Evolutionary conservation across 1,140 invertebrate species (phyloP).

Genomic region (Hypothenemus hampei): DNA sequence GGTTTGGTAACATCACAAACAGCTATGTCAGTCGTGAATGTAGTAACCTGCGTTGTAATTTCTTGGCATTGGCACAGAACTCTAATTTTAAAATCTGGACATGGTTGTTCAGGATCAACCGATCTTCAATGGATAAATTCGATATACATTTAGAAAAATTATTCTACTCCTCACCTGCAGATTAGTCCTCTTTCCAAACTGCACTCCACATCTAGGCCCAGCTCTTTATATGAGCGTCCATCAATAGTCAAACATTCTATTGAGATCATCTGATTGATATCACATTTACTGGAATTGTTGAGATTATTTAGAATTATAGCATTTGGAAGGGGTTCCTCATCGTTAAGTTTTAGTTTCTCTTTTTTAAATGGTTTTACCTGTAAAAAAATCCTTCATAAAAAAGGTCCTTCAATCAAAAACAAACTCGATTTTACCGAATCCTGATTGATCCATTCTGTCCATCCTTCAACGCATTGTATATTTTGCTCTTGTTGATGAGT

Average conservation of each 20-base stretch:
- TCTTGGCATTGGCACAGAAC: conserved; percentile 62
- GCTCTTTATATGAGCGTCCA: conserved; percentile 58
- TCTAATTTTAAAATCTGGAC: conserved; percentile 68
- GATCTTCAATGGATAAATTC: conserved; percentile 4
- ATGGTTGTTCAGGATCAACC: conserved; percentile 45
- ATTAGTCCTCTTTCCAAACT: conserved; percentile 64
- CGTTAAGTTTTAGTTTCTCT: conserved; percentile 41
- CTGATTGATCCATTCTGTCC: conserved; percentile 71
- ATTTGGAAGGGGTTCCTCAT: conserved; percentile 59
- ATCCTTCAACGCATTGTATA: conserved; percentile 58
- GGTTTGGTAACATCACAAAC: conserved; percentile 46
- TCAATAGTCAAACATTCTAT: conserved; percentile 69
- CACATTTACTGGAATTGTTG: conserved; percentile 51
- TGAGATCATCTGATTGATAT: conserved; percentile 56
- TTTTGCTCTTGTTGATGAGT: conserved; percentile 40
- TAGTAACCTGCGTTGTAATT: conserved; percentile 1
- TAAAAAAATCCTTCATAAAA: too few species aligned
- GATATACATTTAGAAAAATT: neutral
- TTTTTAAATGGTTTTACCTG: conserved; percentile 40
- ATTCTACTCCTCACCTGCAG: conserved; percentile 46
- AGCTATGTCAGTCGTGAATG: neutral
- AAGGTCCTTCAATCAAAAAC: too few species aligned
- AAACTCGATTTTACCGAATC: conserved; percentile 38
- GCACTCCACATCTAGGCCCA: conserved; percentile 69
- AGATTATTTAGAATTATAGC: conserved; percentile 48